Evolutionary conservation across 2,888 invertebrate genomes (phyloP), one percentile per base, ranked within the genome.

Genomic region (Cephus pygmeus): DNA sequence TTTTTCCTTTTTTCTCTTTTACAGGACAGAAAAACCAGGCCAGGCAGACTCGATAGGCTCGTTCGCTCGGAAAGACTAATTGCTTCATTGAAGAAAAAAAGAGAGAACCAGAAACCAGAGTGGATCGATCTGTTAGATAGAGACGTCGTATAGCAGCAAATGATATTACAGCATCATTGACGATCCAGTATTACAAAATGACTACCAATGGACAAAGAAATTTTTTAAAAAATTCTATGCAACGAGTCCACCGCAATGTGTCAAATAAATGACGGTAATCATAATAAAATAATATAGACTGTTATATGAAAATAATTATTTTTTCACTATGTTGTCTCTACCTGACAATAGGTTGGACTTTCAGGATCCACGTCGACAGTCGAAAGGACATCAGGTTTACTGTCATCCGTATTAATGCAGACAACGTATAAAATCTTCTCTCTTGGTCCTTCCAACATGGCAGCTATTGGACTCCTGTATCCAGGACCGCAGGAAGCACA

Each of bases 371-470:
- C 96, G 89, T 99, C 98, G 0, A 99, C 94, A 0, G 98, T 98
- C 23, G 97, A 95, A 81, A 99, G 92, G 88, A 98, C 97, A 92
- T 99, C 99, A 3, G 96, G 95, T 87, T 96, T 95, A 0, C 93
- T 94, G 12, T 92, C 89, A 85, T 96, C 94, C 0, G 97, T 96
- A 85, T 96, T 96, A 71, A 98, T 95, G 86, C 98, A 97, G 34
- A 97, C 94, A n/a, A 98, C 95, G 91, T 99, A 99, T 23, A 99
- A 92, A 12, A 99, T 92, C 89, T 96, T 95, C 90, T 99, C 99
- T 75, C 95, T 93, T 0, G 96, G 96, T 0, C 98, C 98, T 84
- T 94, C 94, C 82, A 92, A 93, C 93, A 97, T 96, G 0, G 99
- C 99, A 76, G 96, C 97, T 83, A 94, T 87, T 0, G 97, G 97